These are phyloP conservation scores for Rhynchopsitta pachyrhyncha DNA, from an alignment of 2,113 vertebrate genomes.

Conservation along the genomic window DNA sequence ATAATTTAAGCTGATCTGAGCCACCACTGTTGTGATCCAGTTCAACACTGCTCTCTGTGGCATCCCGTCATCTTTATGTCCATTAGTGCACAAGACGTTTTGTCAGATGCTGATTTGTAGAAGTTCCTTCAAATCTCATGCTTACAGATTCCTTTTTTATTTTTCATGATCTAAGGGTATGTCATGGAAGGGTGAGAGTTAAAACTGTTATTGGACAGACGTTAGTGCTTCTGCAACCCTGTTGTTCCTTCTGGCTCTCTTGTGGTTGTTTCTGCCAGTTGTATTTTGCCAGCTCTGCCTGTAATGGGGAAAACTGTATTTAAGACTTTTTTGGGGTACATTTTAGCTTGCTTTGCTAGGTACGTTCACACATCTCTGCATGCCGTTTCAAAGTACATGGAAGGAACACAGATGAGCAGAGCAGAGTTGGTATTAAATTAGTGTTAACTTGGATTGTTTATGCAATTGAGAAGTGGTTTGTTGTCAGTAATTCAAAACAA, in stretches of 20 bases:
- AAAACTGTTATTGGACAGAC: not conserved
- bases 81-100: not conserved
- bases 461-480: not conserved
- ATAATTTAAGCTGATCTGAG: not conserved
- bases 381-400: not conserved
- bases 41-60: not conserved
- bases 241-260: not conserved
- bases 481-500: not conserved
- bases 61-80: not conserved
- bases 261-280: not conserved
- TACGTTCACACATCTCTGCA: not conserved
- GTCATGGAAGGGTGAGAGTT: not conserved
- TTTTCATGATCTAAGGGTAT: not conserved
- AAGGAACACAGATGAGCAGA: rapidly evolving
- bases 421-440: not conserved
- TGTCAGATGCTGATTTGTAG: not conserved
- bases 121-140: not conserved
- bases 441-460: not conserved
- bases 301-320: not conserved
- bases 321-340: not conserved
- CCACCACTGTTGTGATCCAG: not conserved
- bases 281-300: not conserved
- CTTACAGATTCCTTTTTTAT: not conserved
- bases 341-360: not conserved
- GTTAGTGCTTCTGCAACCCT: not conserved